Conservation (phyloP, 2,888 invertebrate species). For the Xestia xanthographa region DNA sequence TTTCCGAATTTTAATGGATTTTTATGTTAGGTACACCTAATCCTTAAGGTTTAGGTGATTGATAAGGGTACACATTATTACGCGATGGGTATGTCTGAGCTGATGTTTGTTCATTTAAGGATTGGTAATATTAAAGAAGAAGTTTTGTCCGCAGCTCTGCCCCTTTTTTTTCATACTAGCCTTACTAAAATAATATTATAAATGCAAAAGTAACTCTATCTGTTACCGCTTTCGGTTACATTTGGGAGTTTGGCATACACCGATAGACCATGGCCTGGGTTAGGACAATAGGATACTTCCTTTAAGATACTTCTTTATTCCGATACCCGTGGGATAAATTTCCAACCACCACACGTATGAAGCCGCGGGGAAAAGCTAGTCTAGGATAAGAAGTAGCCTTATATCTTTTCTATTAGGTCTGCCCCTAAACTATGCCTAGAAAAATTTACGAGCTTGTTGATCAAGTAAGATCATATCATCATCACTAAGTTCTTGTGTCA, state of each 20-base stretch:
- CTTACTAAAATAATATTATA: not conserved
- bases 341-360: not conserved
- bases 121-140: constrained; percentile 9
- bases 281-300: not conserved
- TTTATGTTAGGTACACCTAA: constrained; percentile 58
- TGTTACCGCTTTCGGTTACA: not conserved
- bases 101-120: constrained; percentile 30
- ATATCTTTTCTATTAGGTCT: not conserved
- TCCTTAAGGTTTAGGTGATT: constrained; percentile 61
- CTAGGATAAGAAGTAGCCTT: not conserved
- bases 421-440: not conserved
- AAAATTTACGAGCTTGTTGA: not conserved
- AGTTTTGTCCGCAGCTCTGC: not conserved
- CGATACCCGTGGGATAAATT: not conserved
- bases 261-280: not conserved
- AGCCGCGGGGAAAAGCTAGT: not conserved
- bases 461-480: not conserved
- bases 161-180: not conserved
- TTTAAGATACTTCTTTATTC: not conserved
- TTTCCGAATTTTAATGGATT: constrained; percentile 64
- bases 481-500: not conserved
- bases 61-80: constrained; percentile 65
- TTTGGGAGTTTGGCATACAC: not conserved
- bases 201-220: not conserved
- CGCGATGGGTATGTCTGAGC: constrained; percentile 20